phyloP scores from a whole-genome alignment of 2,113 vertebrate species.

The Cryptomyrus ogoouensis region DNA sequence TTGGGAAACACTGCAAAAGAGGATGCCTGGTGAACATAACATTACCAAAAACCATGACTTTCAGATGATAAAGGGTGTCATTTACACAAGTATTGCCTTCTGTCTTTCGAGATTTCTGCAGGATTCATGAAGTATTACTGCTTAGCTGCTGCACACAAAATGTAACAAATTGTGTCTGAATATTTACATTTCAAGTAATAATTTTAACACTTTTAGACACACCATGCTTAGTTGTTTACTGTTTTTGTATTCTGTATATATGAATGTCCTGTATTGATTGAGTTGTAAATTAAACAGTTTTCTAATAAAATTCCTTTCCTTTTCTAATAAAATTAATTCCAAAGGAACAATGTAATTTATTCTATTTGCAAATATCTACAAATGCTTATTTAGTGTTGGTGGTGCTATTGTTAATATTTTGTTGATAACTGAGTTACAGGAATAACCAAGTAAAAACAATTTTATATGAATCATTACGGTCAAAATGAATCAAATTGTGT shows the following conservation, averaged over 20 bases:
- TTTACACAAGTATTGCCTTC: not conserved
- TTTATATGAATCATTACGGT: not conserved
- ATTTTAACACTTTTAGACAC: not conserved
- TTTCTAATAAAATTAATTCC: constrained; percentile 14
- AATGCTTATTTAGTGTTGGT: not conserved
- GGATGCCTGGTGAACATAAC: not conserved
- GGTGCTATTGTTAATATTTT: not conserved
- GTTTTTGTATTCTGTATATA: not conserved
- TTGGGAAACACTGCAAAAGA: not conserved
- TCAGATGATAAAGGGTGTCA: not conserved
- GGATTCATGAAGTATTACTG: not conserved
- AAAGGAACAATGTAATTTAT: not conserved
- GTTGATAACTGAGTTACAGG: not conserved
- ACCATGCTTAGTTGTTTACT: not conserved
- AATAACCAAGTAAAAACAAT: not conserved
- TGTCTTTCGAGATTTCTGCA: not conserved
- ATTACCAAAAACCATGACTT: not conserved
- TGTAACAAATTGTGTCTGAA: not conserved
- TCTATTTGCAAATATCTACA: not conserved
- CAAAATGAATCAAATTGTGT: not conserved
- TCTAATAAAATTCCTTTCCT: constrained; percentile 1
- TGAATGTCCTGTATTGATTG: not conserved
- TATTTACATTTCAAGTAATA: not conserved
- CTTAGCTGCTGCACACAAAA: not conserved
- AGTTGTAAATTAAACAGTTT: not conserved